A percentile compares a stretch with the other conserved stretches of the same genome.
These are phyloP conservation scores for Xiphorhynchus erythropygius DNA, from an alignment of 2,797 vertebrate species.

Conservation along the genomic window DNA sequence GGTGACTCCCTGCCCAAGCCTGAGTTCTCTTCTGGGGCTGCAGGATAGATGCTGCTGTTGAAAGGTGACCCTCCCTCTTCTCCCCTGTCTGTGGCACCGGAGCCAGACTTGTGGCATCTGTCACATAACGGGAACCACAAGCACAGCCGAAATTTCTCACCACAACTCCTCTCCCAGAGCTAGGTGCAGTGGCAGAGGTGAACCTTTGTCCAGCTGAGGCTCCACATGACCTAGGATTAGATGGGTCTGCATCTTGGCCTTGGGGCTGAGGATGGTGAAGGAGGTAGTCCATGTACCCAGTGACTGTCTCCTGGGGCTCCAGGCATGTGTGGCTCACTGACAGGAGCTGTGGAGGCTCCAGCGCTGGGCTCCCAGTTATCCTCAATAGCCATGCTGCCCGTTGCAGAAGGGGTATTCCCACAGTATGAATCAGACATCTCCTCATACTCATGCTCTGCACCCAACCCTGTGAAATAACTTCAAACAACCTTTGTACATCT, in stretches of 20 bases:
- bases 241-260: neutral
- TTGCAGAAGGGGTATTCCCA: neutral
- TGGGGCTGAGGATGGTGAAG: neutral
- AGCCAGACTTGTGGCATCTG: fast-evolving
- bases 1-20: neutral
- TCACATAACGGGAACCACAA: neutral
- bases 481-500: neutral
- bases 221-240: fast-evolving
- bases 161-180: neutral
- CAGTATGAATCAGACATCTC: fast-evolving
- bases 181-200: fast-evolving
- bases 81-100: neutral
- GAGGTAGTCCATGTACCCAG: fast-evolving
- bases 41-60: neutral
- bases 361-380: neutral
- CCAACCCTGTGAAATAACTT: neutral
- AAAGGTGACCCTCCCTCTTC: neutral
- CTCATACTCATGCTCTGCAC: neutral
- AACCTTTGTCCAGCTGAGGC: neutral
- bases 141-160: neutral
- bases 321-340: neutral
- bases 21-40: neutral
- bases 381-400: neutral
- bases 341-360: neutral
- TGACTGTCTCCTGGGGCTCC: neutral